These are phyloP conservation scores for Brachionus koreanus DNA, from an alignment of 1,140 invertebrate species.

Conservation along the genomic window DNA sequence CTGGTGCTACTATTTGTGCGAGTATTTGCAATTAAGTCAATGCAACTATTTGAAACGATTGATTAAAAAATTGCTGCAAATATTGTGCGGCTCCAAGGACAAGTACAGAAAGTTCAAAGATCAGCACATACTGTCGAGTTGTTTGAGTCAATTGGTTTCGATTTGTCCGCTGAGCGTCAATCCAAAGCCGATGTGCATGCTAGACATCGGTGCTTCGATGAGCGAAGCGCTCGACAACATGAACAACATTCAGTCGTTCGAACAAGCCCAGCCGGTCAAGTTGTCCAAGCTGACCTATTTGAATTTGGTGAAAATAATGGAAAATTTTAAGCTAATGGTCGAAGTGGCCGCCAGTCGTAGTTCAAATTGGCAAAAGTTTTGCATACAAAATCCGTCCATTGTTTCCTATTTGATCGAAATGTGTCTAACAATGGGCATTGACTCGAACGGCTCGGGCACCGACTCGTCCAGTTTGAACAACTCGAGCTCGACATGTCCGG, in stretches of 20 bases:
- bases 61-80: conserved; percentile 70
- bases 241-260: conserved; percentile 82
- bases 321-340: conserved; percentile 86
- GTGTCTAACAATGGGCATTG: conserved; percentile 57
- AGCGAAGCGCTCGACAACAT: conserved; percentile 57
- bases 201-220: conserved; percentile 48
- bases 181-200: conserved; percentile 49
- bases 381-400: conserved; percentile 52
- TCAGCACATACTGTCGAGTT: conserved; percentile 69
- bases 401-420: conserved; percentile 35
- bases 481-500: conserved; percentile 61
- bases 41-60: conserved; percentile 61
- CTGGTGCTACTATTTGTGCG: conserved; percentile 79
- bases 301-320: conserved; percentile 59
- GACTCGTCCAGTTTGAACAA: conserved; percentile 52
- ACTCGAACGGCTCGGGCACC: conserved; percentile 50
- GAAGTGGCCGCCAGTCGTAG: conserved; percentile 86
- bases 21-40: conserved; percentile 85
- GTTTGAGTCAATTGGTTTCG: conserved; percentile 57
- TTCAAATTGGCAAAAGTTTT: conserved; percentile 90
- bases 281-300: neutral
- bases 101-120: conserved; percentile 88
- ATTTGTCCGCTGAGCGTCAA: conserved; percentile 51
- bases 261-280: conserved; percentile 61
- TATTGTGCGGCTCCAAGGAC: conserved; percentile 90